Conservation (phyloP, 2,113 vertebrate genomes). For the Amphiprion percula region DNA sequence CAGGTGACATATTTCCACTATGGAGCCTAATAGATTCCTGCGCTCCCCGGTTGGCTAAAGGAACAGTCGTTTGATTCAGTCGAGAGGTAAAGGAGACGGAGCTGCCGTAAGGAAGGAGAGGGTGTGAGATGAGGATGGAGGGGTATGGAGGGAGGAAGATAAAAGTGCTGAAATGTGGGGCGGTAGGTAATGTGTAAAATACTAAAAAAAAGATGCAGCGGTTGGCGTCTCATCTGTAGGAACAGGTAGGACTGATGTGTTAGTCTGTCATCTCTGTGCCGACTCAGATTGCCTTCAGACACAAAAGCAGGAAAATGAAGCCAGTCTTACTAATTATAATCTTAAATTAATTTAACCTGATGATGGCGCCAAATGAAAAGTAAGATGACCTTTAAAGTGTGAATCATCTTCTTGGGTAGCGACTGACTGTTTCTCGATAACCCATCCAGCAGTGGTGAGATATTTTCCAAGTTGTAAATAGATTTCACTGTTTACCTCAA, state of each 20-base stretch:
- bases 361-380: background rate
- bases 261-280: background rate
- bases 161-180: slow-evolving; percentile 23
- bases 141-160: background rate
- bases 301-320: background rate
- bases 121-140: slow-evolving; percentile 14
- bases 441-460: no score
- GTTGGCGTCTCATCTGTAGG: background rate
- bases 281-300: background rate
- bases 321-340: background rate
- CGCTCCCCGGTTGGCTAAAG: slow-evolving; percentile 52
- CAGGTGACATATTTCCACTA: slow-evolving; percentile 68
- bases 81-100: slow-evolving; percentile 30
- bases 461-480: no score
- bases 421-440: no score
- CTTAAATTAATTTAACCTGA: background rate
- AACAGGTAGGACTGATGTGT: background rate
- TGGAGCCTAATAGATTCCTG: slow-evolving; percentile 57
- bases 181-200: background rate
- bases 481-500: background rate
- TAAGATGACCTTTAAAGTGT: background rate
- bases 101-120: background rate
- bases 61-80: slow-evolving; percentile 65
- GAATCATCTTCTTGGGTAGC: background rate
- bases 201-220: background rate